Evolutionary conservation across 35 echinoderm and acorn worm species (phyloP), one percentile per base, ranked within the genome.

Genomic region (Lytechinus variegatus): DNA sequence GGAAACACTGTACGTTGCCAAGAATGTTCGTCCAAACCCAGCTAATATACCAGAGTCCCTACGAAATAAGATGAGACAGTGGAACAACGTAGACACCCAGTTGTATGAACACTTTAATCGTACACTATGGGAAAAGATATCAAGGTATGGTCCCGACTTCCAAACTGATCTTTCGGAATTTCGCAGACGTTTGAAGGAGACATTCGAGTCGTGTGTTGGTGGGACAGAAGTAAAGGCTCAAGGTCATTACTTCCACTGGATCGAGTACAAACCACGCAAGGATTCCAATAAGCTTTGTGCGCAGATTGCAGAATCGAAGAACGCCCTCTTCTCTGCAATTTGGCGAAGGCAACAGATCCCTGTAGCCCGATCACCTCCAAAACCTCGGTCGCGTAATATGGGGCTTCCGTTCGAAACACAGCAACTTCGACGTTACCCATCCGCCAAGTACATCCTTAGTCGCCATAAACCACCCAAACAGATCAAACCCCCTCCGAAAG

Each of bases 61-160:
- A 28, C 72, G 91, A 53, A 52, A 94, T 52, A 95, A 97, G 87
- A 96, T 97, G 27, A 13, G 92, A 16, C 52, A 58, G 27, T 97
- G 96, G 97, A 98, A 98, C 86, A 28, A 54, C 7, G 88, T 96
- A 0, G 96, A 96, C 24, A 61, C 60, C 24, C 54, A 90, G 52
- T 87, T 99, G 52, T 99, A 98, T 90, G 28, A 97, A 10, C 94
- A 97, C 94, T 97, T 99, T 66, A 99, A 99, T 92, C n/a, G 87
- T 28, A 97, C 96, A 29, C 94, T 99, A 9, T 99, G 98, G 98
- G 27, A 94, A 14, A 98, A 97, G 86, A 97, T 99, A 12, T 56
- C 91, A 4, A 86, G 96, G 55, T 99, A 98, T 86, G 98, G 98
- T 53, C 95, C 96, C 10, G 58, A 54, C 14, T 99, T 99, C 89